phyloP scores from a whole-genome alignment of 2,888 invertebrate species.

The Archips xylosteana region DNA sequence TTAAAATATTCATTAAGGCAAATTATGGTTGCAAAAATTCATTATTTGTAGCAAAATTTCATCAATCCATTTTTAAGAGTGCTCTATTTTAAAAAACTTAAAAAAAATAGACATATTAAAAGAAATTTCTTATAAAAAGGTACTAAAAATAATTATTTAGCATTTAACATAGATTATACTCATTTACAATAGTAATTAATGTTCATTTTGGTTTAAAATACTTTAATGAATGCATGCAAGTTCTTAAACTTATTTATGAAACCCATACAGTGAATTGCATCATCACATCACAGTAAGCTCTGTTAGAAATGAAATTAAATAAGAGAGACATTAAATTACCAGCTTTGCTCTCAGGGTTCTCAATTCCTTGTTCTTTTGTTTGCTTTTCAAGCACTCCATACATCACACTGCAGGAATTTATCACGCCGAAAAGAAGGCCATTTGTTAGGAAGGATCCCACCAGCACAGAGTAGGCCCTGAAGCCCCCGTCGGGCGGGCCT shows the following conservation, averaged over 20 bases:
- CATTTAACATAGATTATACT: background rate
- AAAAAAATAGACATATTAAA: too few species aligned
- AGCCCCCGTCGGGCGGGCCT: slow-evolving; percentile 90
- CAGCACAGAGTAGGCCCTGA: slow-evolving; percentile 93
- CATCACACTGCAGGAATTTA: slow-evolving; percentile 95
- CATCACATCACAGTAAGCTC: slow-evolving; percentile 2
- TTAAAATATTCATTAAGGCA: too few species aligned
- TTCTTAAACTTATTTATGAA: slow-evolving; percentile 10
- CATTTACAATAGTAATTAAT: background rate
- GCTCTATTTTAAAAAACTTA: too few species aligned
- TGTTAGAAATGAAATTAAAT: background rate
- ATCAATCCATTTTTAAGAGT: too few species aligned
- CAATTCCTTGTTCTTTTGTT: slow-evolving; percentile 87
- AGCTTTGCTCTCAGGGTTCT: slow-evolving; percentile 92
- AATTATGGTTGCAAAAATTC: too few species aligned
- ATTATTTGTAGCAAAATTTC: too few species aligned
- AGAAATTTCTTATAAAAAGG: too few species aligned
- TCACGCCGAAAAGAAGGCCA: slow-evolving; percentile 95
- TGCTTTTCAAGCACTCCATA: slow-evolving; percentile 89
- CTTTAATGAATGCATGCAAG: background rate
- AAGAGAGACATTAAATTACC: slow-evolving; percentile 85
- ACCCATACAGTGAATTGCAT: slow-evolving; percentile 20
- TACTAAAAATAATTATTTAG: too few species aligned
- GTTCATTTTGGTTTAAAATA: background rate
- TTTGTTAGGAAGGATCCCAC: slow-evolving; percentile 95